Evolutionary conservation across 1,140 invertebrate species (phyloP), one percentile per base, ranked within the genome.

Genomic region (Temnothorax nylanderi): DNA sequence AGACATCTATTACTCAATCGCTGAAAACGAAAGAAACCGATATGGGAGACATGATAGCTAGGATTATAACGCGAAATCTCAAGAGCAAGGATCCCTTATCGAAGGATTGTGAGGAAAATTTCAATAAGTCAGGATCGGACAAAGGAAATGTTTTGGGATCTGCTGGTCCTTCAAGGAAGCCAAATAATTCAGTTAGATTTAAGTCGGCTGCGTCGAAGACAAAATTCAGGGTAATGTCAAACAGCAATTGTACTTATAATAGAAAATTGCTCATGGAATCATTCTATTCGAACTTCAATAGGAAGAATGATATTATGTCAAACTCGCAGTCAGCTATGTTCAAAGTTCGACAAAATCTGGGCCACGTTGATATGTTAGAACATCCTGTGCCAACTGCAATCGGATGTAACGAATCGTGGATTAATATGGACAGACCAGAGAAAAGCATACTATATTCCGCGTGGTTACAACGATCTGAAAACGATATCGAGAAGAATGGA

Each of bases 391-490:
- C 41, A 60, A 74, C 2, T 11, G 18, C 16, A 37, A 62, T 49
- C 11, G 26, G 6, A 81, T 58, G 21, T 34, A 18, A 44, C 10
- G 26, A 11, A 60, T 8, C 18, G 3, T 44, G 37, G 60, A 67
- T 41, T 69, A 26, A 32, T 3, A 2, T 11, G 0, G 72, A 88
- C 4, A 88, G 84, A 65, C 60, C 87, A 1, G 91, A 90, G n/a
- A 92, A 93, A 21, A 67, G 56, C 2, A 81, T 92, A 10, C 3
- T 93, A 21, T 92, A 93, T 58, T 88, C 92, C 34, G 84, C 58
- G 3, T 93, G 92, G 92, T 88, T 93, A 47, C 90, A 90, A 54
- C 91, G 85, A 21, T 88, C 47, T 21, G 82, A 67, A 16, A 49
- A 76, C 0, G 37, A 49, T 0, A 3, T 80, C 0, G 34, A 90